These are phyloP conservation scores for Taurulus bubalis DNA, from an alignment of 2,113 vertebrate species.

Conservation along the genomic window DNA sequence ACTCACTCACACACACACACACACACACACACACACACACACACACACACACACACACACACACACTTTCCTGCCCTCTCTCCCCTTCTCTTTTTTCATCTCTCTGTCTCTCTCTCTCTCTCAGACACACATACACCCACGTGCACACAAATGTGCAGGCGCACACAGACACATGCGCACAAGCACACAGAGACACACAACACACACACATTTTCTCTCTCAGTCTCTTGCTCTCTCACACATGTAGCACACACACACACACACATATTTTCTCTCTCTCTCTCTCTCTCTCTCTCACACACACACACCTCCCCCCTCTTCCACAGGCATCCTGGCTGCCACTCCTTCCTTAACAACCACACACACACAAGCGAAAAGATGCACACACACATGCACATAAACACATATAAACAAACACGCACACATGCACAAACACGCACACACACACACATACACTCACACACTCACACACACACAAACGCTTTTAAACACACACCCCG, in stretches of 20 bases:
- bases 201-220: conserved; percentile 56
- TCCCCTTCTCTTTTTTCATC: conserved; percentile 51
- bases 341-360: conserved; percentile 70
- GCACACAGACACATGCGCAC: conserved; percentile 55
- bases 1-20: conserved; percentile 45
- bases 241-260: conserved; percentile 25
- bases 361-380: conserved; percentile 37
- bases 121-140: conserved; percentile 70
- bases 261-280: conserved; percentile 3
- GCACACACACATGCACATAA: conserved; percentile 21
- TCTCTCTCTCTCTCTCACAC: background rate
- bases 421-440: conserved; percentile 26
- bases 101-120: conserved; percentile 45
- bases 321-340: conserved; percentile 72
- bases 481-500: conserved; percentile 69
- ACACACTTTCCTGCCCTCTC: conserved; percentile 44
- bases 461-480: conserved; percentile 49
- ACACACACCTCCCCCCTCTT: conserved; percentile 55
- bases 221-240: conserved; percentile 13
- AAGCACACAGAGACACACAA: conserved; percentile 53
- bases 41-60: conserved; percentile 35
- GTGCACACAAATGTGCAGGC: conserved; percentile 47
- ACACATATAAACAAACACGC: conserved; percentile 43
- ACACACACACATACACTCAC: conserved; percentile 20
- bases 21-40: conserved; percentile 39